A percentile compares a stretch with the other conserved stretches of the same genome.
Evolutionary conservation across 2,888 invertebrate genomes (phyloP).

Genomic region (Yponomeuta cagnagella): DNA sequence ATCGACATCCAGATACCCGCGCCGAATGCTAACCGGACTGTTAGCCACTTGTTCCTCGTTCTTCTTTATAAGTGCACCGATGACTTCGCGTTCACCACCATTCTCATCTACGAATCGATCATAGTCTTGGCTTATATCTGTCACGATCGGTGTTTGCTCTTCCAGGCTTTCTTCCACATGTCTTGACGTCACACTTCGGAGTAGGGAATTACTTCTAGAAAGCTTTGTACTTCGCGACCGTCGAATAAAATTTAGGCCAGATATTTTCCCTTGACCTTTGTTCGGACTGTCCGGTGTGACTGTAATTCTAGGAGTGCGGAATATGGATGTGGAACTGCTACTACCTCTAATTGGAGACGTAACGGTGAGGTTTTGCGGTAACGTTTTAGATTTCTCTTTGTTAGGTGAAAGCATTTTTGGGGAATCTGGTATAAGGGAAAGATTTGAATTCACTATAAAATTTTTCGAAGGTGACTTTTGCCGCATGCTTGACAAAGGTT

Average conservation of each 20-base stretch:
- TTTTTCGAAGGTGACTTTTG: conserved; percentile 45
- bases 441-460: conserved; percentile 60
- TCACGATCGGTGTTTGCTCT: conserved; percentile 51
- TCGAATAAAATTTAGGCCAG: conserved; percentile 78
- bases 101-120: conserved; percentile 57
- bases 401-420: conserved; percentile 60
- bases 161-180: conserved; percentile 65
- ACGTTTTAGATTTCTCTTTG: conserved; percentile 77
- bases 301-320: conserved; percentile 60
- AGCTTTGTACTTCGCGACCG: conserved; percentile 84
- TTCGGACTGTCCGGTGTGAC: conserved; percentile 68
- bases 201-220: conserved; percentile 79
- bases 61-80: conserved; percentile 65
- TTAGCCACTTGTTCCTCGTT: conserved; percentile 59
- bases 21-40: conserved; percentile 63
- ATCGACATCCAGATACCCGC: conserved; percentile 75
- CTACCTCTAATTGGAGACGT: conserved; percentile 66
- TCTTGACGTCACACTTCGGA: conserved; percentile 74
- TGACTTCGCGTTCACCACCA: conserved; percentile 60
- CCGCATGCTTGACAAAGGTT: conserved; percentile 51
- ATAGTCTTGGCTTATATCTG: conserved; percentile 58
- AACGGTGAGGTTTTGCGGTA: conserved; percentile 75
- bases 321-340: conserved; percentile 64
- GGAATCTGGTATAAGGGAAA: conserved; percentile 65
- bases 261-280: conserved; percentile 72